Conservation (phyloP, 2,888 invertebrate genomes). For the Trilocha varians region DNA sequence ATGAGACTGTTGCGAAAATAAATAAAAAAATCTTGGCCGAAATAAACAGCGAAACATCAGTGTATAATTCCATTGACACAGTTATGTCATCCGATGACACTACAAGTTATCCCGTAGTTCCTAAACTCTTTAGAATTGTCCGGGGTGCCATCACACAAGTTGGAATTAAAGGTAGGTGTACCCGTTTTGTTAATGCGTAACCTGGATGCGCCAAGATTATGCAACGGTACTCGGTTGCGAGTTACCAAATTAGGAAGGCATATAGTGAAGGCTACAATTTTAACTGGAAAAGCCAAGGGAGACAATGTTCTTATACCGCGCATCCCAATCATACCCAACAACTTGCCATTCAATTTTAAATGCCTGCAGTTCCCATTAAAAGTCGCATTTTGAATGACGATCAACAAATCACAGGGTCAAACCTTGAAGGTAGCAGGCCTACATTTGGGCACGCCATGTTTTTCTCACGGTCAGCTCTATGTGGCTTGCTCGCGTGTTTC, state of each 20-base stretch:
- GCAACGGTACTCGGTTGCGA: too few species aligned
- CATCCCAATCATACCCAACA: conserved; percentile 21
- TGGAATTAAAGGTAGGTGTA: conserved; percentile 20
- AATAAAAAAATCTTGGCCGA: too few species aligned
- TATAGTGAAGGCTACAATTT: too few species aligned
- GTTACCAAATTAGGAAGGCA: too few species aligned
- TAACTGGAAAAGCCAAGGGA: too few species aligned
- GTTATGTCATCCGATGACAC: too few species aligned
- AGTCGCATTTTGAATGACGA: conserved; percentile 14
- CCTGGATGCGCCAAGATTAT: conserved; percentile 18
- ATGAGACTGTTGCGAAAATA: conserved; percentile 18
- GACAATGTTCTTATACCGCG: conserved; percentile 21
- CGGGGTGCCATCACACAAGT: conserved; percentile 19
- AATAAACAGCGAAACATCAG: too few species aligned
- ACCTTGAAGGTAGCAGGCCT: conserved; percentile 16
- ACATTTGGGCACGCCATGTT: neutral
- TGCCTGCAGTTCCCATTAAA: conserved; percentile 19
- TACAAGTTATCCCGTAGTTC: too few species aligned
- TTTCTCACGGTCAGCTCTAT: conserved; percentile 1
- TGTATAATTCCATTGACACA: too few species aligned
- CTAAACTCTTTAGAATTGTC: conserved; percentile 21
- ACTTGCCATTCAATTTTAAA: conserved; percentile 20
- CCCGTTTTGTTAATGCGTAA: conserved; percentile 20
- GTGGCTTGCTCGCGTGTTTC: conserved; percentile 1
- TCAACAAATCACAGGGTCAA: conserved; percentile 18